Evolutionary conservation across 2,888 invertebrate species (phyloP), one percentile per base, ranked within the genome.

Genomic region (Leptinotarsa rubiginosa): DNA sequence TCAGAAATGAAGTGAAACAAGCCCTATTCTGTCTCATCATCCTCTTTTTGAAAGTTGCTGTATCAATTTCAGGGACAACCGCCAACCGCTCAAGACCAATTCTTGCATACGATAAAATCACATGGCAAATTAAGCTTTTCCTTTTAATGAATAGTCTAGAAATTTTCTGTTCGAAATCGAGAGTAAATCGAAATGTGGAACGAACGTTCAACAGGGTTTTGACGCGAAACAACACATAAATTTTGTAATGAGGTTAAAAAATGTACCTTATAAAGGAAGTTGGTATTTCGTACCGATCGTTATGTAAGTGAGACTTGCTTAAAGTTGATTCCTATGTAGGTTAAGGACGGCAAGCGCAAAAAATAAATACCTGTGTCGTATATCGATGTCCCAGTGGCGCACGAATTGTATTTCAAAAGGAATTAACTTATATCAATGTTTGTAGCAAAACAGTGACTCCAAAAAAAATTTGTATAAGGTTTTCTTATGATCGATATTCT

Each of bases 211-310:
- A 66, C 72, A 49, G 74, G 41, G 65, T 74, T 76, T 71, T 73
- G 75, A 78, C 72, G 73, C 71, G 74, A 69, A 69, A 52, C 31
- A 25, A 72, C 74, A 74, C 77, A 79, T 81, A 78, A 81, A 81
- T 82, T 81, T 80, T 80, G 80, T 81, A 82, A 83, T 78, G 79
- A 80, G 82, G 79, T 81, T 83, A 75, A 79, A 79, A 79, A 78
- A 76, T 75, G 71, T 76, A 75, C 83, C 84, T 83, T 85, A 83
- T 85, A 85, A 84, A 85, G 84, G 85, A 85, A 84, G 84, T 84
- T 82, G 84, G 81, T 84, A 83, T 84, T 84, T 84, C 83, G 81
- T 83, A 82, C 83, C 81, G 80, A 82, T 80, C 80, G 77, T 84
- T 85, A 83, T 83, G 82, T 84, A 84, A 85, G 80, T 81, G 76